Evolutionary conservation across 2,113 vertebrate species (phyloP).

Genomic region (Festucalex cinctus): DNA sequence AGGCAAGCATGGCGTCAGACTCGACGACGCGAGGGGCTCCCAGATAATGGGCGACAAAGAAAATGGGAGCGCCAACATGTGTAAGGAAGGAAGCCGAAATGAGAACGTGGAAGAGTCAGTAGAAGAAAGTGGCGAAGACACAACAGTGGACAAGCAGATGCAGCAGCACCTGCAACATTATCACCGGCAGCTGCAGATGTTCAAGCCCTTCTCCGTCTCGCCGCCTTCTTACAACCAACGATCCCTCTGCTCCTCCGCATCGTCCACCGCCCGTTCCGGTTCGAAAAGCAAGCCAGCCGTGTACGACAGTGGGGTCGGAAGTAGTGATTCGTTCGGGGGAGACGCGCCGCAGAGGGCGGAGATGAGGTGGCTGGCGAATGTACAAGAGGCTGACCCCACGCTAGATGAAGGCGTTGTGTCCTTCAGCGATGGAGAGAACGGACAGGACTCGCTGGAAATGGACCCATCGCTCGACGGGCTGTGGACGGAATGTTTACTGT

Average conservation of each 20-base stretch:
- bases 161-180: constrained; percentile 80
- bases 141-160: constrained; percentile 62
- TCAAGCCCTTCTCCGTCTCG: constrained; percentile 54
- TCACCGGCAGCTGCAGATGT: constrained; percentile 84
- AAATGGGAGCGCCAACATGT: constrained; percentile 25
- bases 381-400: constrained; percentile 22
- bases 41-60: constrained; percentile 8
- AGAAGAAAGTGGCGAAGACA: neutral
- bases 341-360: neutral
- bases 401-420: constrained; percentile 13
- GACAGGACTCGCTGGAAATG: constrained; percentile 10
- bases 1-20: constrained; percentile 24
- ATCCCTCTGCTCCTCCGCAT: constrained; percentile 16
- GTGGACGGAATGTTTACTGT: constrained; percentile 32
- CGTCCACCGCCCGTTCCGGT: constrained; percentile 41
- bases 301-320: constrained; percentile 33
- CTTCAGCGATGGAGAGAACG: constrained; percentile 24
- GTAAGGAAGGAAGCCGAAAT: neutral
- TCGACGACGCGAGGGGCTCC: constrained; percentile 51
- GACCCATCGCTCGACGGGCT: constrained; percentile 44
- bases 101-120: neutral
- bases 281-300: constrained; percentile 65
- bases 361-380: constrained; percentile 29
- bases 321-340: neutral
- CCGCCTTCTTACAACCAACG: constrained; percentile 22